Evolutionary conservation across 1,140 invertebrate species (phyloP).

Genomic region (Dreissena rostriformis): DNA sequence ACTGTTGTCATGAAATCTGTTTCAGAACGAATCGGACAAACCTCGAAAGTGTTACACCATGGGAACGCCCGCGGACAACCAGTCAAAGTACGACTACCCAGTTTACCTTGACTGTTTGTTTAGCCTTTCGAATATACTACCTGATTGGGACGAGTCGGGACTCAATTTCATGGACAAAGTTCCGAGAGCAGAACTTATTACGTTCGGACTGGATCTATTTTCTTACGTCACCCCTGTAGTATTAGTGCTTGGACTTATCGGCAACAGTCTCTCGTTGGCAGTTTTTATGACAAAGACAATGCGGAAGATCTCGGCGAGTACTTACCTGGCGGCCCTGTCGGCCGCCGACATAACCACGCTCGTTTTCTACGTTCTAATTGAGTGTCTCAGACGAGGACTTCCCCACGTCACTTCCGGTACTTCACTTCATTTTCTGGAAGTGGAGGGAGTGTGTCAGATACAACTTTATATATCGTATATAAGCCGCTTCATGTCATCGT

Average conservation of each 20-base stretch:
- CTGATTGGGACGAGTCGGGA: too few species aligned
- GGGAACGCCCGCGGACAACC: too few species aligned
- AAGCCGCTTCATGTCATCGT: conserved; percentile 71
- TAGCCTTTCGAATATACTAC: too few species aligned
- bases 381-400: conserved; percentile 66
- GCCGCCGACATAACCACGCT: conserved; percentile 62
- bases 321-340: conserved; percentile 64
- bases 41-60: too few species aligned
- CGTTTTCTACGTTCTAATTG: conserved; percentile 64
- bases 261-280: conserved; percentile 70
- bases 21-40: too few species aligned
- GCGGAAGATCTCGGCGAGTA: conserved; percentile 70
- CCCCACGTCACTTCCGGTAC: conserved; percentile 6
- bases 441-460: conserved; percentile 68
- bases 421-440: conserved; percentile 52
- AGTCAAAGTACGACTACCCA: too few species aligned
- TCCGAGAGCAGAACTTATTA: not conserved
- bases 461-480: conserved; percentile 70
- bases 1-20: too few species aligned
- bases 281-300: conserved; percentile 73
- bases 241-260: conserved; percentile 68
- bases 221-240: conserved; percentile 52
- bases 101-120: too few species aligned
- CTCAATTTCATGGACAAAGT: too few species aligned
- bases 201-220: conserved; percentile 8